A percentile compares a stretch with the other conserved stretches of the same genome.
Evolutionary conservation across 2,888 invertebrate species (phyloP).

Genomic region (Parasteatoda lunata): DNA sequence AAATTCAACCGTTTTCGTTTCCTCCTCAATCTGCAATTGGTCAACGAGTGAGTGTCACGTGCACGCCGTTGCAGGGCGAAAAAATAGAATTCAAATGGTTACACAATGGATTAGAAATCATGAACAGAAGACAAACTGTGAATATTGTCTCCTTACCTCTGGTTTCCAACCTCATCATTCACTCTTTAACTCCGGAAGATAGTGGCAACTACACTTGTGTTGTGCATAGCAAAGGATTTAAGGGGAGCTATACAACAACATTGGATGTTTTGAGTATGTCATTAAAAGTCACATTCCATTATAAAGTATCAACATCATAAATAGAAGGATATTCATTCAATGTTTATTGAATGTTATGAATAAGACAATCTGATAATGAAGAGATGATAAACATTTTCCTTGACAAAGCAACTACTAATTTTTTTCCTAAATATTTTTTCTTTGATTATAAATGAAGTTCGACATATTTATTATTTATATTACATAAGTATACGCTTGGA

Average conservation of each 20-base stretch:
- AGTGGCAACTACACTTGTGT: conserved; percentile 64
- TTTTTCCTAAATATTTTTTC: no score
- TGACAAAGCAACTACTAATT: no score
- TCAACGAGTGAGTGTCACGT: conserved; percentile 41
- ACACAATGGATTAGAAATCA: conserved; percentile 47
- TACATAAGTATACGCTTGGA: no score
- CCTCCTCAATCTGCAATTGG: conserved; percentile 40
- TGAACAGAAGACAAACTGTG: conserved; percentile 10
- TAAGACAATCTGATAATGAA: neutral
- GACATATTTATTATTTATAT: no score
- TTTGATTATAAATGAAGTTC: no score
- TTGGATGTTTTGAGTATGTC: conserved; percentile 53
- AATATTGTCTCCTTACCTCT: conserved; percentile 23
- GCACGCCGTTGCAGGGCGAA: conserved; percentile 45
- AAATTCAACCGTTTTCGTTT: conserved; percentile 60
- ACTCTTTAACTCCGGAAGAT: conserved; percentile 46
- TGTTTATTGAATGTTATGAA: neutral
- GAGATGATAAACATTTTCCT: no score
- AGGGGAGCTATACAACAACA: conserved; percentile 37
- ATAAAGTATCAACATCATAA: no score
- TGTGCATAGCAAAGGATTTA: conserved; percentile 28
- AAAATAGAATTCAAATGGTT: conserved; percentile 66
- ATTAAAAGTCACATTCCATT: neutral
- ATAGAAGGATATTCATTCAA: no score
- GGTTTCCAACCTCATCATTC: conserved; percentile 30